phyloP scores from a whole-genome alignment of 2,113 vertebrate species.

The Myodes glareolus region DNA sequence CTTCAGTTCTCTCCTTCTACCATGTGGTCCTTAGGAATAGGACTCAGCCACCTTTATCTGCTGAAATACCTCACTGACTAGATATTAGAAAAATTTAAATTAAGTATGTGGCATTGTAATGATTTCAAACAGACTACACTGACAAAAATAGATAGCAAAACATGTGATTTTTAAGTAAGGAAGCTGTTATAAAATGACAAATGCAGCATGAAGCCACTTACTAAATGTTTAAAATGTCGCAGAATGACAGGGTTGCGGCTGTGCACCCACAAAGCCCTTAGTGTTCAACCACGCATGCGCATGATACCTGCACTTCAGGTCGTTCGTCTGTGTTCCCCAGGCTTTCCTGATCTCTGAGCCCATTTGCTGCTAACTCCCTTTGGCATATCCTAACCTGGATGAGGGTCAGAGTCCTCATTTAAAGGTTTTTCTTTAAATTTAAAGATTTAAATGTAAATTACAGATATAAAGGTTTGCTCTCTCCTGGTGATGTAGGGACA shows the following conservation, averaged over 20 bases:
- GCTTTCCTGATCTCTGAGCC: too few relatives aligned
- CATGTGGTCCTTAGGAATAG: background rate
- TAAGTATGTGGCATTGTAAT: background rate
- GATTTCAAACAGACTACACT: background rate
- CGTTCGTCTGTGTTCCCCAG: background rate
- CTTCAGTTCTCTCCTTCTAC: background rate
- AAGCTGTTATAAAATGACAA: background rate
- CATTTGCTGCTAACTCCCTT: background rate
- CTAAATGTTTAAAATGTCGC: background rate
- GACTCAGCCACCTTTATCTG: background rate
- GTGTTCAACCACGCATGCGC: background rate
- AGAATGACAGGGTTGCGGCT: background rate
- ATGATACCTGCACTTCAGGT: rapidly evolving
- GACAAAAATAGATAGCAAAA: background rate
- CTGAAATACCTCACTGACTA: too few relatives aligned
- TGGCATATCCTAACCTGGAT: background rate
- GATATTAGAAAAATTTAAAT: background rate
- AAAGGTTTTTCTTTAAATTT: too few relatives aligned
- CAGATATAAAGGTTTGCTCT: background rate
- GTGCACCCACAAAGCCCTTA: background rate
- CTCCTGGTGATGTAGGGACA: too few relatives aligned
- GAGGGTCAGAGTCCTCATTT: background rate
- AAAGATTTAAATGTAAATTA: too few relatives aligned
- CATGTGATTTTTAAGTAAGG: background rate
- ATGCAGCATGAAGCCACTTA: background rate